Base-by-base conservation (phyloP, 2,888 invertebrate species). In the Prosopocoilus inquinatus region DNA sequence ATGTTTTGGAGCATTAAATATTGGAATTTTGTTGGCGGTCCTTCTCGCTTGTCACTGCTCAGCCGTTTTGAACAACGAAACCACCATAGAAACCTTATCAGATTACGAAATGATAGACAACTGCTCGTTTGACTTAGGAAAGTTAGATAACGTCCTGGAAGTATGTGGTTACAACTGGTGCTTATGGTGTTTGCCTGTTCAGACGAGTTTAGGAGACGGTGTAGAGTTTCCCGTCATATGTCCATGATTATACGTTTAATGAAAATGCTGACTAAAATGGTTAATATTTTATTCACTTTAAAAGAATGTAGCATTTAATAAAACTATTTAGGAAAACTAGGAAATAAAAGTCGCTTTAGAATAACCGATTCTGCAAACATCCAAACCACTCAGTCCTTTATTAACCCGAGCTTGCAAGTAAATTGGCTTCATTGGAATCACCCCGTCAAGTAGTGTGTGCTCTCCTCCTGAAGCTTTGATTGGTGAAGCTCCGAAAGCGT, bases 51-150 rank as follows among this genome's bases (percentile, higher is more conserved):
- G 63, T 41, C 65, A 70, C 48, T 43, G 65, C 16, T 47, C 53
- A 9, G 36, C 67, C 12, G 38, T 67, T 38, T 48, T 54, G 9
- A 58, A 46, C 28, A 71, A 70, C 53, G 63, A 68, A 56, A 69
- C 71, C 3, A 67, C 68, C 0, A 33, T 70, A 35, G 71, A 71
- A 51, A 60, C 63, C 16, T 28, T 68, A 16, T 53, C 56, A n/a
- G 53, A 55, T 8, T 56, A 57, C 0, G 47, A 34, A 13, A 69
- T 68, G 51, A 36, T 50, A 4, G 60, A 65, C 5, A 62, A 61
- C 32, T 58, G 62, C 13, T 68, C 64, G 1, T 72, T 67, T 48
- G 61, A 70, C 57, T 51, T 70, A 38, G 69, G 70, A 16, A 46
- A 49, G 4, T 48, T 36, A 20, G 56, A 64, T 11, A 71, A 71